These are phyloP conservation scores for Microctonus hyperodae DNA, from an alignment of 2,888 invertebrate genomes.

Conservation along the genomic window DNA sequence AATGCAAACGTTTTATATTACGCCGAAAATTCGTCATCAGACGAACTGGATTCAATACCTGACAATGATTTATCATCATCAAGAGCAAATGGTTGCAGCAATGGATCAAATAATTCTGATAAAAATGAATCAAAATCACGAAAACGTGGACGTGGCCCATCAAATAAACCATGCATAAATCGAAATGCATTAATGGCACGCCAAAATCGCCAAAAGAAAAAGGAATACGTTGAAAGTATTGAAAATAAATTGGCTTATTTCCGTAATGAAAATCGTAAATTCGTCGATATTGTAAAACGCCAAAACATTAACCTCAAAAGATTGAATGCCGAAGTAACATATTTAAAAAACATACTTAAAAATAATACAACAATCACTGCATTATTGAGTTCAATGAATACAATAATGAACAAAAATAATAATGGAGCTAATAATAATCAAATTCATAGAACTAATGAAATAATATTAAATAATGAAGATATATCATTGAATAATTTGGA, in stretches of 20 bases:
- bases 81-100: not conserved
- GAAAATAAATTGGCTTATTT: slow-evolving; percentile 65
- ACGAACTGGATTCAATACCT: not conserved
- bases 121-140: slow-evolving; percentile 29
- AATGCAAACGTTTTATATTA: not conserved
- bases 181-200: slow-evolving; percentile 71
- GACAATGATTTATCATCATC: not conserved
- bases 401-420: slow-evolving; percentile 45
- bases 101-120: not conserved
- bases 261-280: slow-evolving; percentile 63
- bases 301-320: slow-evolving; percentile 64
- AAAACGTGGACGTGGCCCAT: slow-evolving; percentile 46
- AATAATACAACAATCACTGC: slow-evolving; percentile 66
- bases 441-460: not conserved
- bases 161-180: slow-evolving; percentile 62
- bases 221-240: slow-evolving; percentile 67
- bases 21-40: not conserved
- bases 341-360: slow-evolving; percentile 66
- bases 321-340: slow-evolving; percentile 66
- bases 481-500: not conserved
- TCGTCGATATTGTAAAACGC: slow-evolving; percentile 64
- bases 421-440: not conserved
- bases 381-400: slow-evolving; percentile 64
- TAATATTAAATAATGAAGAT: not conserved
- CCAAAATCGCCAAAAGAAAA: slow-evolving; percentile 70